phyloP scores from a whole-genome alignment of 2,113 vertebrate species.

The Platichthys flesus region DNA sequence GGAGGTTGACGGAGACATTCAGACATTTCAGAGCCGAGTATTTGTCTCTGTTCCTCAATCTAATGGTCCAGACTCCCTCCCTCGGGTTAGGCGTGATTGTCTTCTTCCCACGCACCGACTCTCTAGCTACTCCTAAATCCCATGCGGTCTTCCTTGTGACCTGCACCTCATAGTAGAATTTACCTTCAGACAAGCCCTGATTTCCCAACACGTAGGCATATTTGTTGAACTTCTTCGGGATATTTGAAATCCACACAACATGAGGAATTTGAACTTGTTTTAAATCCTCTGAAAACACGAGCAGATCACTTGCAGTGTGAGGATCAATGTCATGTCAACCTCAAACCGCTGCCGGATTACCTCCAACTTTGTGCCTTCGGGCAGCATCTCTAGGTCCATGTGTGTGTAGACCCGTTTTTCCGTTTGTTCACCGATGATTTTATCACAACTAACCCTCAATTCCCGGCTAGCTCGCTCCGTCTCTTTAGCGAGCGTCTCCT shows the following conservation, averaged over 20 bases:
- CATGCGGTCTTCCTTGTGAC: background rate
- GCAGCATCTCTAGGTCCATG: background rate
- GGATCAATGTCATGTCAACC: slow-evolving; percentile 40
- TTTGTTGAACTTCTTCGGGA: background rate
- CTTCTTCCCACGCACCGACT: background rate
- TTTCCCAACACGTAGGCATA: slow-evolving; percentile 16
- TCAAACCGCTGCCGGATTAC: background rate
- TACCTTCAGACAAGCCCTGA: slow-evolving; percentile 28
- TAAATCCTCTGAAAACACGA: slow-evolving; percentile 4
- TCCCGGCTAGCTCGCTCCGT: background rate
- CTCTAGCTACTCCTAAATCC: slow-evolving; percentile 30
- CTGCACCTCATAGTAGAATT: slow-evolving; percentile 35
- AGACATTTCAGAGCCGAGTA: background rate
- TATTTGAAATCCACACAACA: background rate
- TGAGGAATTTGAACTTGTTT: slow-evolving; percentile 6
- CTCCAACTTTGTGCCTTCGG: slow-evolving; percentile 8
- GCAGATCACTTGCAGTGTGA: slow-evolving; percentile 1
- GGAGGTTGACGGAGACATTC: background rate
- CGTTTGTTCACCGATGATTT: background rate
- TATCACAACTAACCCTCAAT: background rate
- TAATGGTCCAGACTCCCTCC: slow-evolving; percentile 37
- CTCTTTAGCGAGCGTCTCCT: slow-evolving; percentile 1
- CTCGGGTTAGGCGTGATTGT: background rate
- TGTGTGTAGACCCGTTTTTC: background rate
- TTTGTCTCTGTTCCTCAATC: background rate